Evolutionary conservation across 2,888 invertebrate genomes (phyloP).

Genomic region (Stenodera caucasica): DNA sequence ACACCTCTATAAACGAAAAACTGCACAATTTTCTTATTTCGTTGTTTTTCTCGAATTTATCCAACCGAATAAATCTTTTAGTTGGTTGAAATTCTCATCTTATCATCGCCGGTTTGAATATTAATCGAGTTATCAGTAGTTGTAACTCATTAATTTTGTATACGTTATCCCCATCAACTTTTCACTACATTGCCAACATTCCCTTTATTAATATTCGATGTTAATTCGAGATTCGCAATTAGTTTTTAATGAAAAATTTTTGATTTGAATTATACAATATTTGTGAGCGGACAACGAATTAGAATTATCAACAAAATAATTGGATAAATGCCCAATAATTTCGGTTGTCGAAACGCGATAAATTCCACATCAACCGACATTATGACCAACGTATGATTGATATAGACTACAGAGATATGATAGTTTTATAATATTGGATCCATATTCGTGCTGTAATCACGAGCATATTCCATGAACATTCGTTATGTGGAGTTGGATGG

Average conservation of each 20-base stretch:
- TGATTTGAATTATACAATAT: background rate
- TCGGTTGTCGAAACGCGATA: slow-evolving; percentile 11
- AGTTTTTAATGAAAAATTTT: too few species aligned
- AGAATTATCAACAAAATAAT: too few species aligned
- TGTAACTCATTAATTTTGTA: slow-evolving; percentile 11
- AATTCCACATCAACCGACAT: slow-evolving; percentile 16
- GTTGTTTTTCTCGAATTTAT: slow-evolving; percentile 3
- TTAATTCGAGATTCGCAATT: background rate
- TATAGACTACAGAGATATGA: slow-evolving; percentile 26
- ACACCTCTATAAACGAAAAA: slow-evolving; percentile 19
- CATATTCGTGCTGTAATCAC: slow-evolving; percentile 32
- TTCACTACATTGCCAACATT: slow-evolving; percentile 2
- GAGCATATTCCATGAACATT: slow-evolving; percentile 36
- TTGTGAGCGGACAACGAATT: background rate
- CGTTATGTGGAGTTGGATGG: slow-evolving; percentile 37
- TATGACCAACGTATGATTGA: slow-evolving; percentile 8
- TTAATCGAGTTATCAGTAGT: slow-evolving; percentile 25
- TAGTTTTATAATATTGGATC: slow-evolving; percentile 35
- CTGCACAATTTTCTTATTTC: background rate
- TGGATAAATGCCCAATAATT: background rate
- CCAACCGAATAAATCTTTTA: background rate
- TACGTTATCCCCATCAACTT: background rate
- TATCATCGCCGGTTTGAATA: slow-evolving; percentile 11
- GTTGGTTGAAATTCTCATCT: slow-evolving; percentile 7
- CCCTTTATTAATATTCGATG: background rate